Evolutionary conservation across 2,797 vertebrate species (phyloP).

Genomic region (Picus viridis): DNA sequence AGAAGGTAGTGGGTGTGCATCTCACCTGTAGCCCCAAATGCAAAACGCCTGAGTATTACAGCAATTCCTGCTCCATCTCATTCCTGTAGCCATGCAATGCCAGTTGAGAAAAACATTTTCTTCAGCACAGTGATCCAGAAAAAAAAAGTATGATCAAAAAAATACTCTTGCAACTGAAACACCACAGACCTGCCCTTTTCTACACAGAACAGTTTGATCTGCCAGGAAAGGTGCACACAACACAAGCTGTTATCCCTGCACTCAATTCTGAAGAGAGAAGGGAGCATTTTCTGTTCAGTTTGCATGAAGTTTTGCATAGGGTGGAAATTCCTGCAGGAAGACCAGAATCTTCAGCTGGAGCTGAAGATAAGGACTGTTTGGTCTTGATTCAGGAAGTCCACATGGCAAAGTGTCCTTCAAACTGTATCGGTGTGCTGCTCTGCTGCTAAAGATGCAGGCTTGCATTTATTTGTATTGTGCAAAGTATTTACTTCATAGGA

Average conservation of each 20-base stretch:
- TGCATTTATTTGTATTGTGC: background rate
- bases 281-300: background rate
- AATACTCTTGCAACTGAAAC: background rate
- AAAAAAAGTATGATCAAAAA: background rate
- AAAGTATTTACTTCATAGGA: background rate
- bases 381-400: background rate
- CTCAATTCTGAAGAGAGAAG: background rate
- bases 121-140: background rate
- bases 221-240: background rate
- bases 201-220: background rate
- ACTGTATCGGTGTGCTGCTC: fast-evolving
- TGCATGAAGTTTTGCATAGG: background rate
- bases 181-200: background rate
- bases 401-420: background rate
- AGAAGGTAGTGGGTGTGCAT: background rate
- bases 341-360: background rate
- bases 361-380: background rate
- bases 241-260: background rate
- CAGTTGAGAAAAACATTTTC: background rate
- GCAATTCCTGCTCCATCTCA: background rate
- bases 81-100: background rate
- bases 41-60: background rate
- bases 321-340: background rate
- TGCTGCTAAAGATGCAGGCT: background rate
- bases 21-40: background rate